Percentiles rank a stretch among this genome's conserved stretches.
phyloP scores from a whole-genome alignment of 2,797 vertebrate genomes.

The Sebastiscus albofasciatus region DNA sequence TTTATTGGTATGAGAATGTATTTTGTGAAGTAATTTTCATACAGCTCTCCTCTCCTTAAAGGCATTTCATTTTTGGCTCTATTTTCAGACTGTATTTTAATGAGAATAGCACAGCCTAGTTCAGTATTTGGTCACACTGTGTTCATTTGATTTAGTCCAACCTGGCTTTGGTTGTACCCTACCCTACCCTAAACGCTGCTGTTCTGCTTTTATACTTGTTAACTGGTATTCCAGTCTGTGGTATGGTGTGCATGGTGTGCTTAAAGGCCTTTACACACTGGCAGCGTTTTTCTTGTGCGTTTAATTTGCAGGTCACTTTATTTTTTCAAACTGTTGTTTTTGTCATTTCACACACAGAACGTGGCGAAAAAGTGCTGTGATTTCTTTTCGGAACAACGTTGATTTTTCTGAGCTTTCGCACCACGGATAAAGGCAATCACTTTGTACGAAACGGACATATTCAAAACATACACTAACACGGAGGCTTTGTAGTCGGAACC shows the following conservation, averaged over 20 bases:
- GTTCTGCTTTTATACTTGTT: neutral
- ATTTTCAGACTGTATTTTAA: neutral
- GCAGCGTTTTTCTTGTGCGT: too few species aligned
- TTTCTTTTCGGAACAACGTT: too few species aligned
- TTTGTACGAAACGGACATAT: too few species aligned
- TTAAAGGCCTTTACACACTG: neutral
- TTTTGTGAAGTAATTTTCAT: conserved; percentile 17
- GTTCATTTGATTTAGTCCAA: conserved; percentile 8
- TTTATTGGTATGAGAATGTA: conserved; percentile 31
- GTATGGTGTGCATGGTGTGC: neutral
- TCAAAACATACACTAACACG: too few species aligned
- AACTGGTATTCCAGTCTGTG: neutral
- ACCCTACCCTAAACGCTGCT: neutral
- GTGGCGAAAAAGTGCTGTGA: rapidly evolving
- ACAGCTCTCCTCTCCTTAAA: neutral
- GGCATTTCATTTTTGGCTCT: neutral
- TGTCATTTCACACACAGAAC: too few species aligned
- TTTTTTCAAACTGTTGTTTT: too few species aligned
- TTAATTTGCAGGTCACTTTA: too few species aligned
- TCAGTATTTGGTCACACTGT: neutral
- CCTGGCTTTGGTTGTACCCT: neutral
- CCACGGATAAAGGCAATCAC: too few species aligned
- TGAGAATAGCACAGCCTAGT: neutral
- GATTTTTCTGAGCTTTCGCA: too few species aligned
- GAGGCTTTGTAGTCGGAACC: too few species aligned